phyloP scores from a whole-genome alignment of 2,797 vertebrate genomes.

The Fratercula arctica region DNA sequence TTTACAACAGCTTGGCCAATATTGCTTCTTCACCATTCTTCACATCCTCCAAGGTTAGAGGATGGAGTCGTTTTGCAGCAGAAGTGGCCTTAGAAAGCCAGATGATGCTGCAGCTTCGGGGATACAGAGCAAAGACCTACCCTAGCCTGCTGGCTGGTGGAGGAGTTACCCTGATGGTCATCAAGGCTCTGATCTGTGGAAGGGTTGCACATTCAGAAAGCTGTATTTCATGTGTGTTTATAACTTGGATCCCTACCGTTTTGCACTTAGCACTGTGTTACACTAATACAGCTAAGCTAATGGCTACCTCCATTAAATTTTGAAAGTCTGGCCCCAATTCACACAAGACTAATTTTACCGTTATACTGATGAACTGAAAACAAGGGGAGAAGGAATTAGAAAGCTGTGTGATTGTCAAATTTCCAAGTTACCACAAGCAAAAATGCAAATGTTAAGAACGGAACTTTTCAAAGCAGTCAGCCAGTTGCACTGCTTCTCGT shows the following conservation, averaged over 20 bases:
- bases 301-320: not conserved
- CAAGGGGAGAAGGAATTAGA: not conserved
- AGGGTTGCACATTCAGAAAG: not conserved
- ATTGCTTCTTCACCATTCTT: not conserved
- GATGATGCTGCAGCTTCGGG: not conserved
- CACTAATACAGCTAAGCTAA: not conserved
- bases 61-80: not conserved
- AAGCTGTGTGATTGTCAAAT: not conserved
- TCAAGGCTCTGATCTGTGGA: not conserved
- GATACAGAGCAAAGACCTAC: not conserved
- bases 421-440: not conserved
- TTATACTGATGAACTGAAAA: not conserved
- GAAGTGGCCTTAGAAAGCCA: not conserved
- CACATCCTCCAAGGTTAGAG: not conserved
- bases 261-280: not conserved
- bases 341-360: not conserved
- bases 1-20: not conserved
- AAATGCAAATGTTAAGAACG: not conserved
- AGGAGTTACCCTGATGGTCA: not conserved
- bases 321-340: not conserved
- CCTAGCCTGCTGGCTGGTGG: not conserved
- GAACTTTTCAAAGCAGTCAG: not conserved
- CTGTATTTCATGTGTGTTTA: not conserved
- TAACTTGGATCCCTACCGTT: not conserved
- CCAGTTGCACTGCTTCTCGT: not conserved